Base-by-base conservation (phyloP, 2,797 vertebrate genomes). In the Cirrhinus mrigala region DNA sequence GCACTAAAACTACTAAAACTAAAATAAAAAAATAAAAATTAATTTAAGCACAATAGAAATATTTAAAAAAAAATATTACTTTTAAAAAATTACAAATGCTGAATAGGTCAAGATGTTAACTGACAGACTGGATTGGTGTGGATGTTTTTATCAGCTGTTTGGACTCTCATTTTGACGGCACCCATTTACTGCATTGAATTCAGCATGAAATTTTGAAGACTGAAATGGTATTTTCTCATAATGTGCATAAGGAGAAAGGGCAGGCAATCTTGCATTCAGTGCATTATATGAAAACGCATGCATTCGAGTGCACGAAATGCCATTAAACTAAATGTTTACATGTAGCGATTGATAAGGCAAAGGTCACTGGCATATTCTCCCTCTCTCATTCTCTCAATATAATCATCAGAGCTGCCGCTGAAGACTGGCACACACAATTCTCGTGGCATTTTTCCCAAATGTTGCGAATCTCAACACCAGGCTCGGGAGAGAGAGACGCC, bases 401-500 rank as follows among this genome's bases (percentile, higher is more conserved):
- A 27, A 37, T 33, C 10, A 15, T 24, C 24, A 50, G 74, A 44
- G 70, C 64, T 70, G 50, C 29, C 70, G 62, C 48, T 33, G 24
- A 44, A 71, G 80, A 83, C 82, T 70, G 56, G 54, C 52, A 52
- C n/a, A 52, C 58, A 68, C 81, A 3, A 27, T 48, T 64, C 84
- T 66, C 79, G 33, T 73, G 71, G 78, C 58, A 56, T 85, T 73
- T 37, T 12, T 37, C 81, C 66, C 27, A 82, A 68, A 78, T 64
- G 48, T 15, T 46, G 18, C 66, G 16, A 71, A 79, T 74, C 64
- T 66, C 74, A 73, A 73, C 46, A 66, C 24, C 4, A 14, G 71
- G 71, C 64, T 33, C 9, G 24, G 68, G 60, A 44, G 87, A 88
- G 89, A 83, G 71, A 81, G 85, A 86, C 27, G 84, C 58, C 12